Percentiles rank a stretch among this genome's conserved stretches.
Evolutionary conservation across 92 coral and sea anemone species (phyloP).

Genomic region (Diadumene lineata): DNA sequence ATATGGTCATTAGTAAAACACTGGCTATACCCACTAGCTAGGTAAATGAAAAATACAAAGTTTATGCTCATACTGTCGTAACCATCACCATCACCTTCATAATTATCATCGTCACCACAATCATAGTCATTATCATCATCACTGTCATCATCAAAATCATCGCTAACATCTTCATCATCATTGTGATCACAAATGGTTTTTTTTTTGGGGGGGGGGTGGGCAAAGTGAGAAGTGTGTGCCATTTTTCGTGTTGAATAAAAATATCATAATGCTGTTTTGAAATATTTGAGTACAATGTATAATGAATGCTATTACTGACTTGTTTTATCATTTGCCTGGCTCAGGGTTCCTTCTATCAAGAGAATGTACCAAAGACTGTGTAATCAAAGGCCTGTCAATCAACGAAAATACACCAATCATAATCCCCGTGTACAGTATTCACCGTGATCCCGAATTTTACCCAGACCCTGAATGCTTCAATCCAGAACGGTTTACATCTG

Average conservation of each 20-base stretch:
- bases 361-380: constrained; percentile 67
- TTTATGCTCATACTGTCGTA: background rate
- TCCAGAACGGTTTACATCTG: constrained; percentile 66
- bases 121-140: background rate
- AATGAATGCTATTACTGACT: no score
- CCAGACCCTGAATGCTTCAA: constrained; percentile 67
- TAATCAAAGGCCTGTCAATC: constrained; percentile 63
- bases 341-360: constrained; percentile 22
- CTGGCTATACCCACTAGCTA: no score
- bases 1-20: no score
- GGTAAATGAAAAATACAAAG: no score
- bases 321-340: background rate
- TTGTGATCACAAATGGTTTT: no score
- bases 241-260: no score
- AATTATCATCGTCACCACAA: background rate
- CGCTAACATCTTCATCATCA: background rate
- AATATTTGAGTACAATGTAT: no score
- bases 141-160: background rate
- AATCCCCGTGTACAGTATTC: constrained; percentile 55
- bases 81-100: background rate
- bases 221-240: no score
- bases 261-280: no score
- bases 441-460: constrained; percentile 63
- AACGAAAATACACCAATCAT: constrained; percentile 55
- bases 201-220: no score